Evolutionary conservation across 2,113 vertebrate species (phyloP).

Genomic region (Hymenochirus boettgeri): DNA sequence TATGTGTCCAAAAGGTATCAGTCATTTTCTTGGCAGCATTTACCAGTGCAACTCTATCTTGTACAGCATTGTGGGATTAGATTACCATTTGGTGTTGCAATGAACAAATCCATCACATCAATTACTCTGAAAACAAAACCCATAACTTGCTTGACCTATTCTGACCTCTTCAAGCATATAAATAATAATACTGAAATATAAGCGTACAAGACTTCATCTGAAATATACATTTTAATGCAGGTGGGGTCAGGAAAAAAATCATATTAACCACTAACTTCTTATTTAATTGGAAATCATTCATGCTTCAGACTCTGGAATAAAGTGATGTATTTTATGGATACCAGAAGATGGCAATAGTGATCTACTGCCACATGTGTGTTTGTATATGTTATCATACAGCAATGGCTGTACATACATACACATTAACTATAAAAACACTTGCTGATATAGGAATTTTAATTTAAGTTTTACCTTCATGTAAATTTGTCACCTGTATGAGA

Average conservation of each 20-base stretch:
- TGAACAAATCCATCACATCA: conserved; percentile 49
- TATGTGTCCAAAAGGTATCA: conserved; percentile 37
- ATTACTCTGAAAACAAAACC: conserved; percentile 57
- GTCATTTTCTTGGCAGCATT: conserved; percentile 44
- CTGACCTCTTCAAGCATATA: conserved; percentile 25
- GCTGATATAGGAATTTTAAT: background rate
- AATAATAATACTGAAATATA: conserved; percentile 14
- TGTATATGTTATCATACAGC: background rate
- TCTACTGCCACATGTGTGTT: conserved; percentile 48
- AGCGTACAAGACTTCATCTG: conserved; percentile 14
- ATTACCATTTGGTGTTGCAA: conserved; percentile 56
- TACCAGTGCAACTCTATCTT: conserved; percentile 5
- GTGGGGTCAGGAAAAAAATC: conserved; percentile 11
- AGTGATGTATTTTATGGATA: conserved; percentile 44
- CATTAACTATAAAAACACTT: background rate
- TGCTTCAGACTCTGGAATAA: conserved; percentile 5
- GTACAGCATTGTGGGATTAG: conserved; percentile 32
- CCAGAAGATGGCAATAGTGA: conserved; percentile 73
- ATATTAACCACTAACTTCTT: conserved; percentile 3
- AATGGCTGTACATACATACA: background rate
- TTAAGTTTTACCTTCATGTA: background rate
- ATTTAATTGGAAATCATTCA: conserved; percentile 31
- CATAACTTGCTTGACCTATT: conserved; percentile 24
- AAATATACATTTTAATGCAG: background rate
- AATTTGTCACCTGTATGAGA: background rate